These are phyloP conservation scores for Sebastes cheni DNA, from an alignment of 2,797 vertebrate genomes.

Conservation along the genomic window DNA sequence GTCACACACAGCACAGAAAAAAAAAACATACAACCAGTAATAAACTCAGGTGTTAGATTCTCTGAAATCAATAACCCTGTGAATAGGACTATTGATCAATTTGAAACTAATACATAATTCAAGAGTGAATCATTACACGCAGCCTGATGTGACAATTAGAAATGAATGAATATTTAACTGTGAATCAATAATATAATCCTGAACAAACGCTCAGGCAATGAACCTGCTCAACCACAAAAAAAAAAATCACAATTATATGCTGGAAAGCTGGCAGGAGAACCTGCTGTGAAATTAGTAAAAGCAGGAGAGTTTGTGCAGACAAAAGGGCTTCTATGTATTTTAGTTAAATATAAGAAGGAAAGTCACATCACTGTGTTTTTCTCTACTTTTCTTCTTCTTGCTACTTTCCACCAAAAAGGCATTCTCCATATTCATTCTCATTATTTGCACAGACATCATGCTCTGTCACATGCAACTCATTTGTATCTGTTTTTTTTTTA, in stretches of 20 bases:
- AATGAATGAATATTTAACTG: constrained; percentile 61
- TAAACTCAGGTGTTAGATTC: constrained; percentile 31
- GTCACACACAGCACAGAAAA: background rate
- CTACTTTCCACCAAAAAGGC: background rate
- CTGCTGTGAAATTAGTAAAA: background rate
- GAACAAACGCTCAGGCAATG: constrained; percentile 13
- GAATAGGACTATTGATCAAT: constrained; percentile 60
- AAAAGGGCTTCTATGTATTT: background rate
- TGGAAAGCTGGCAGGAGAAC: background rate
- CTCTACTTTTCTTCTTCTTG: background rate
- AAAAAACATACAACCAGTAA: constrained; percentile 8
- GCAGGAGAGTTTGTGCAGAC: background rate
- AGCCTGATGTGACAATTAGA: constrained; percentile 62
- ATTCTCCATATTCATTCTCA: background rate
- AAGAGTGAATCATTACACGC: constrained; percentile 47
- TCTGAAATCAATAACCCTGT: constrained; percentile 52
- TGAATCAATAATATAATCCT: constrained; percentile 57
- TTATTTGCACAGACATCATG: background rate
- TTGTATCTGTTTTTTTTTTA: constrained; percentile 61
- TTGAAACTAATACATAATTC: constrained; percentile 64
- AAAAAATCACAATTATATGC: constrained; percentile 19
- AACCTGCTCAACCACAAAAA: constrained; percentile 40
- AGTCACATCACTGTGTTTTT: background rate
- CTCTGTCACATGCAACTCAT: background rate
- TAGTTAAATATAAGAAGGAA: background rate